phyloP scores from a whole-genome alignment of 2,113 vertebrate genomes.

The Calidris pygmaea region DNA sequence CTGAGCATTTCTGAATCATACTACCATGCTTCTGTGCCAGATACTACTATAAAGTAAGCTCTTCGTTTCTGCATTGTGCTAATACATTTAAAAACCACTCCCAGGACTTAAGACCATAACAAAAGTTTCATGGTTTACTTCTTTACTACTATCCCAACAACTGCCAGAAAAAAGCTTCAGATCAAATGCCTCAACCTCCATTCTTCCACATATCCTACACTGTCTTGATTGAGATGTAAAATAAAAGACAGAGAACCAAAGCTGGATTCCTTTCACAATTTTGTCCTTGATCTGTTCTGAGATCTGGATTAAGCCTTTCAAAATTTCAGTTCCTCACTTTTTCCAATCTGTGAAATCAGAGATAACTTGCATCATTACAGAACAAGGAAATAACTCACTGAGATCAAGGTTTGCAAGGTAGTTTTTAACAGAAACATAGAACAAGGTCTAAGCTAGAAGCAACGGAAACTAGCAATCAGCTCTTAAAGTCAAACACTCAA shows the following conservation, averaged over 20 bases:
- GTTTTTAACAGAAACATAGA: background rate
- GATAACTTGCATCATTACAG: background rate
- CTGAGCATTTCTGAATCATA: background rate
- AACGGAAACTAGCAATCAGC: background rate
- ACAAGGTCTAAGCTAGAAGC: background rate
- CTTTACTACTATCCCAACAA: background rate
- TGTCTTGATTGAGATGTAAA: background rate
- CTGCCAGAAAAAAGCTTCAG: background rate
- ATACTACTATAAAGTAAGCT: background rate
- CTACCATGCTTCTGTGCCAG: background rate
- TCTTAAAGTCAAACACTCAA: background rate
- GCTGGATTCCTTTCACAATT: background rate
- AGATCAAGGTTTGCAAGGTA: background rate
- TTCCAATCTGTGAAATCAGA: background rate
- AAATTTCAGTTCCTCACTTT: background rate
- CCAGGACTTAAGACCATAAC: background rate
- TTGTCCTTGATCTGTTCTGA: background rate
- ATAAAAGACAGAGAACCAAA: background rate
- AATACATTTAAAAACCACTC: constrained; percentile 29
- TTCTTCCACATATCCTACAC: background rate
- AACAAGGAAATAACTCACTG: background rate
- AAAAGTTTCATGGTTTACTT: background rate
- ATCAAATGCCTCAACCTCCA: background rate
- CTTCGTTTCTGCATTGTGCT: background rate
- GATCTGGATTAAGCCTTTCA: background rate